A percentile compares a stretch with the other conserved stretches of the same genome.
Conservation (phyloP, 2,113 vertebrate species). For the Aramus guarauna region DNA sequence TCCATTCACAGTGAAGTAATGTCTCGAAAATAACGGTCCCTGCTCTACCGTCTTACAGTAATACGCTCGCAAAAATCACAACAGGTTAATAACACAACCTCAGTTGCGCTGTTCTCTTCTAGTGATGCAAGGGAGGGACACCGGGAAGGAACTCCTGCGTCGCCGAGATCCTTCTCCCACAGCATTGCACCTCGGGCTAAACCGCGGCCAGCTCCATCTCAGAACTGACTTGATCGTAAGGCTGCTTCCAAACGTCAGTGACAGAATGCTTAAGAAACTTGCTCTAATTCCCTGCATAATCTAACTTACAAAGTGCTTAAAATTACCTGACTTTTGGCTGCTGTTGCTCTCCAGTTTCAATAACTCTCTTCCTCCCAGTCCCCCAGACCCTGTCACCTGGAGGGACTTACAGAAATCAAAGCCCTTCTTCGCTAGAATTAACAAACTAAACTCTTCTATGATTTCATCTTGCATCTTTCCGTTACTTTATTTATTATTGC, state of each 20-base stretch:
- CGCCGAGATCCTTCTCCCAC: background rate
- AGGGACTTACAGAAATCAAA: background rate
- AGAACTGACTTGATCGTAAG: background rate
- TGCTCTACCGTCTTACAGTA: background rate
- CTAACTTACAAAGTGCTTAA: background rate
- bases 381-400: background rate
- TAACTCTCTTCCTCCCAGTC: background rate
- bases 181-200: background rate
- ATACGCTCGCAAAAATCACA: background rate
- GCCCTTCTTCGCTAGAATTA: background rate
- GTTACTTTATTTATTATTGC: background rate
- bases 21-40: conserved; percentile 58
- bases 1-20: conserved; percentile 66
- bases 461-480: background rate
- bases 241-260: background rate
- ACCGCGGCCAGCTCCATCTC: background rate
- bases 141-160: background rate
- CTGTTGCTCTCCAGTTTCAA: background rate
- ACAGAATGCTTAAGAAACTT: background rate
- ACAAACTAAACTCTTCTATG: background rate
- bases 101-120: background rate
- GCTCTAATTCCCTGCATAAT: background rate
- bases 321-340: background rate
- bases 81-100: background rate
- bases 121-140: background rate